phyloP scores from a whole-genome alignment of 2,888 invertebrate genomes.

The Sympetrum striolatum region DNA sequence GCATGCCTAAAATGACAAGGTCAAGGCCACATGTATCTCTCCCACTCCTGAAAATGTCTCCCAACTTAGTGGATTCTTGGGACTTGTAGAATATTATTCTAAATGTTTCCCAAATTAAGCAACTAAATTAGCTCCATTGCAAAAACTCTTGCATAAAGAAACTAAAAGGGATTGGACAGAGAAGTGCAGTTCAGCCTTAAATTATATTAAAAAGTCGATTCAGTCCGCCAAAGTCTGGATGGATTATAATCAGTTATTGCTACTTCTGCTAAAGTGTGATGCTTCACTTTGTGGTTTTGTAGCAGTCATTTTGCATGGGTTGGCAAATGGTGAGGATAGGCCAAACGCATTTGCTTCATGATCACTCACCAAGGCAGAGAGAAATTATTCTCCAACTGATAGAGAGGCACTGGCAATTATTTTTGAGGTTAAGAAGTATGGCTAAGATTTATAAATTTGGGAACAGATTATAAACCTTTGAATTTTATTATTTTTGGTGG shows the following conservation, averaged over 20 bases:
- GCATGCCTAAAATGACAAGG: not conserved
- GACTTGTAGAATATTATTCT: not conserved
- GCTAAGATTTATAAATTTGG: not conserved
- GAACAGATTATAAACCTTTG: too few species aligned
- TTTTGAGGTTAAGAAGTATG: not conserved
- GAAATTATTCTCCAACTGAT: not conserved
- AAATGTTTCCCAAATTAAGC: too few species aligned
- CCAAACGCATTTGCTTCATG: not conserved
- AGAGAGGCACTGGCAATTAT: not conserved
- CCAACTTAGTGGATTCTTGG: not conserved
- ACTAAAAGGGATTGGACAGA: conserved; percentile 52
- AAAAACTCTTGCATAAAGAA: not conserved
- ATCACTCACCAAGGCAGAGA: not conserved
- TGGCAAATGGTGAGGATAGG: not conserved
- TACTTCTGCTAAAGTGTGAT: conserved; percentile 50
- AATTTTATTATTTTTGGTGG: not conserved
- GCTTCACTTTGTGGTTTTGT: conserved; percentile 48
- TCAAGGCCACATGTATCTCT: not conserved
- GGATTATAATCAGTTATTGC: conserved; percentile 49
- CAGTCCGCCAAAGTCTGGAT: conserved; percentile 49
- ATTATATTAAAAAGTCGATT: conserved; percentile 52
- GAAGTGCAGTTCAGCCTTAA: conserved; percentile 53
- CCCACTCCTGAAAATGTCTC: not conserved
- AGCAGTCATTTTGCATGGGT: conserved; percentile 44
- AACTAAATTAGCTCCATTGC: not conserved